Evolutionary conservation across 2,888 invertebrate species (phyloP).

Genomic region (Blastobasis adustella): DNA sequence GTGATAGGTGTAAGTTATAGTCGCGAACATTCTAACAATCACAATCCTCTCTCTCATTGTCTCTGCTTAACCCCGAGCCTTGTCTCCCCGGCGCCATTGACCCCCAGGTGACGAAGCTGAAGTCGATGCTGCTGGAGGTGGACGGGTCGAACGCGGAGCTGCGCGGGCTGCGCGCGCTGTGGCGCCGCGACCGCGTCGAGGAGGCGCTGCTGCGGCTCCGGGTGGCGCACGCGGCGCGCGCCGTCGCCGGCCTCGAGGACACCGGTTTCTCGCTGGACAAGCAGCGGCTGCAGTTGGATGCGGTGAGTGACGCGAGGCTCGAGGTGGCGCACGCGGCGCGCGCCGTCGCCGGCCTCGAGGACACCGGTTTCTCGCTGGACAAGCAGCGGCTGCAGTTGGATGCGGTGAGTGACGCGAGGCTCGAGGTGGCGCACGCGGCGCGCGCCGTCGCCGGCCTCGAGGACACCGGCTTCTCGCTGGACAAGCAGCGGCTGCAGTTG

Average conservation of each 20-base stretch:
- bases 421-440: constrained; percentile 73
- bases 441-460: constrained; percentile 78
- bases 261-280: constrained; percentile 80
- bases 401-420: constrained; percentile 66
- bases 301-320: constrained; percentile 60
- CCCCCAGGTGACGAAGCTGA: constrained; percentile 53
- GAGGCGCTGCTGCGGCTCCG: constrained; percentile 81
- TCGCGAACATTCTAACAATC: too few relatives aligned
- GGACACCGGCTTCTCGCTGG: constrained; percentile 77
- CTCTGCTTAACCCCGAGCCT: too few relatives aligned
- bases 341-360: constrained; percentile 76
- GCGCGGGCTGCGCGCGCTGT: constrained; percentile 28
- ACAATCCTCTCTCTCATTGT: too few relatives aligned
- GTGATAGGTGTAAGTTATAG: too few relatives aligned
- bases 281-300: constrained; percentile 81
- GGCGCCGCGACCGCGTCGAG: constrained; percentile 57
- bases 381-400: constrained; percentile 82
- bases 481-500: not conserved
- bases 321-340: constrained; percentile 76
- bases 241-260: constrained; percentile 77
- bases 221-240: constrained; percentile 78
- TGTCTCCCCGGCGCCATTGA: not conserved
- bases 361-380: constrained; percentile 79
- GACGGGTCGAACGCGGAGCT: constrained; percentile 55
- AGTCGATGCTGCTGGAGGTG: constrained; percentile 47